A percentile compares a stretch with the other conserved stretches of the same genome.
Conservation (phyloP, 1,140 invertebrate species). For the Anoplophora glabripennis region DNA sequence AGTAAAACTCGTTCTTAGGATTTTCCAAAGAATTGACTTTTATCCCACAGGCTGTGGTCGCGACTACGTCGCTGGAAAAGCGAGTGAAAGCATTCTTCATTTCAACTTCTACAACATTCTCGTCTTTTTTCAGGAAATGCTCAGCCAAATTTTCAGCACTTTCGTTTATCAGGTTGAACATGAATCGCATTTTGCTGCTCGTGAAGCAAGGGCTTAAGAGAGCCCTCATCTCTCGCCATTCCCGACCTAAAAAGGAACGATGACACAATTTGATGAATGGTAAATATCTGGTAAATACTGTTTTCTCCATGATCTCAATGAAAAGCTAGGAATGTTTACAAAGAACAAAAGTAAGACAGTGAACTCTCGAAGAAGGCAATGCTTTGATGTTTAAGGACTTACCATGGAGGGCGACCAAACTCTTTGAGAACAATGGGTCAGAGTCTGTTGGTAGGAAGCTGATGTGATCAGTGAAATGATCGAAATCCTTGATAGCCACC, state of each 20-base stretch:
- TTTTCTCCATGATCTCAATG: no score
- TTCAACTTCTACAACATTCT: slow-evolving; percentile 30
- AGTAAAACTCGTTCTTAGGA: slow-evolving; percentile 52
- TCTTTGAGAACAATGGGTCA: slow-evolving; percentile 55
- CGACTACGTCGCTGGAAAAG: slow-evolving; percentile 58
- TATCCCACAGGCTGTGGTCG: slow-evolving; percentile 54
- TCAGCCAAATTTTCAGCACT: slow-evolving; percentile 36
- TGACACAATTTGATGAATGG: no score
- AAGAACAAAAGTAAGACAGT: no score
- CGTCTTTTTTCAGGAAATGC: slow-evolving; percentile 35
- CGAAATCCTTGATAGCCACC: slow-evolving; percentile 53
- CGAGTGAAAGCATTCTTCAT: slow-evolving; percentile 23
- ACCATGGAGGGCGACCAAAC: slow-evolving; percentile 53
- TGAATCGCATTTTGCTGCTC: slow-evolving; percentile 45
- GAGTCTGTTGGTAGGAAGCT: slow-evolving; percentile 46
- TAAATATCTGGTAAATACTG: neutral
- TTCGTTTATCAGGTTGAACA: slow-evolving; percentile 43
- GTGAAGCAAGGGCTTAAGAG: slow-evolving; percentile 48
- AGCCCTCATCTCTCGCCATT: slow-evolving; percentile 46
- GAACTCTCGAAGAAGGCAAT: no score
- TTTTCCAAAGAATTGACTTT: slow-evolving; percentile 55
- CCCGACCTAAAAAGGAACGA: slow-evolving; percentile 25
- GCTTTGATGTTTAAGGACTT: no score
- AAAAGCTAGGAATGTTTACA: no score
- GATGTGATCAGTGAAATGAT: slow-evolving; percentile 51